Evolutionary conservation across 2,797 vertebrate genomes (phyloP).

Genomic region (Brachyrhaphis roseni): DNA sequence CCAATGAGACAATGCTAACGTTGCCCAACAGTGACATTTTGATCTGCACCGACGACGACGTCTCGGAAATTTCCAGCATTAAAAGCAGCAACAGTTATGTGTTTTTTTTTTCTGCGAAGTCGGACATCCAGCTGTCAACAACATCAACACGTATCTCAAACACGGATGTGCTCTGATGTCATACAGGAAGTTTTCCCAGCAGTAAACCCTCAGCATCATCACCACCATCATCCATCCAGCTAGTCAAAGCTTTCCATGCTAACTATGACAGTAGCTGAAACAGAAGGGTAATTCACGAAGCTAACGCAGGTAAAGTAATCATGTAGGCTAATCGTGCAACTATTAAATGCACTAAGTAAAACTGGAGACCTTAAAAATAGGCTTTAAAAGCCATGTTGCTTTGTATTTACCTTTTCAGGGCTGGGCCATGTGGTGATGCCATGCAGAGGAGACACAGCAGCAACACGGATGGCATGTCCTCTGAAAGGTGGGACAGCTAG

Average conservation of each 20-base stretch:
- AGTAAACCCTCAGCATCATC: conserved; percentile 1
- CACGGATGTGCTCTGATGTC: conserved; percentile 61
- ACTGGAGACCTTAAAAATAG: not conserved
- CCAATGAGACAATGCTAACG: too few relatives aligned
- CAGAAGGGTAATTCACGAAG: not conserved
- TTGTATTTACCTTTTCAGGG: conserved; percentile 55
- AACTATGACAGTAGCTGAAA: conserved; percentile 41
- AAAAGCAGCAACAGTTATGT: not conserved
- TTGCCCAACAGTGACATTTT: not conserved
- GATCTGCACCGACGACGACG: not conserved
- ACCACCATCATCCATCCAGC: not conserved
- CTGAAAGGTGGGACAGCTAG: conserved; percentile 87
- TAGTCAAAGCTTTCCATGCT: not conserved
- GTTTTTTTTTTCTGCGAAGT: conserved; percentile 1
- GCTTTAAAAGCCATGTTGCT: conserved; percentile 16
- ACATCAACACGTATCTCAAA: conserved; percentile 64
- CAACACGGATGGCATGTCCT: conserved; percentile 92
- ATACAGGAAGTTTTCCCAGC: conserved; percentile 55
- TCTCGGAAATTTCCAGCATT: not conserved
- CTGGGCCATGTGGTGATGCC: conserved; percentile 84
- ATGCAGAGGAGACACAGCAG: conserved; percentile 99
- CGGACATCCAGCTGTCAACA: conserved; percentile 42
- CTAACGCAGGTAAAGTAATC: conserved; percentile 53
- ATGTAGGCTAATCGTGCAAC: not conserved
- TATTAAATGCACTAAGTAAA: not conserved